These are phyloP conservation scores for Asbolus verrucosus DNA, from an alignment of 1,140 invertebrate species.

Conservation along the genomic window DNA sequence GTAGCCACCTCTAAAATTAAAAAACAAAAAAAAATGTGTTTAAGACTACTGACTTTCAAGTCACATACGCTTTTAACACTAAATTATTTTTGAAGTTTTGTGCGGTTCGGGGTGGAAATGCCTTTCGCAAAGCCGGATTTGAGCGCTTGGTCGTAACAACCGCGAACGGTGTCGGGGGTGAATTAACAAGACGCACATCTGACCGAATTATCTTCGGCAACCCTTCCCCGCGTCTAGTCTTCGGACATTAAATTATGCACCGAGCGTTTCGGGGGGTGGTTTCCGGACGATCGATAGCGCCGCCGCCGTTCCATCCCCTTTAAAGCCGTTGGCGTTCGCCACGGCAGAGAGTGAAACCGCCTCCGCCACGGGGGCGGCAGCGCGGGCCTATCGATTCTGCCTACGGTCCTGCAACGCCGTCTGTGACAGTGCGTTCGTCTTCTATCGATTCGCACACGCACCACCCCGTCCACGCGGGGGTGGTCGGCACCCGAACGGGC, in stretches of 20 bases:
- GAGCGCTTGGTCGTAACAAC: too few species aligned
- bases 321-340: too few species aligned
- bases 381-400: conserved; percentile 28
- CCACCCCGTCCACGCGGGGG: not conserved
- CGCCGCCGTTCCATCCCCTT: conserved; percentile 17
- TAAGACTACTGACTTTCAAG: too few species aligned
- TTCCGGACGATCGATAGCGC: conserved; percentile 1
- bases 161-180: too few species aligned
- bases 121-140: too few species aligned
- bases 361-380: conserved; percentile 2
- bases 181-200: too few species aligned
- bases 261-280: not conserved
- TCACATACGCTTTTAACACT: too few species aligned
- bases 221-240: conserved; percentile 5
- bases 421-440: conserved; percentile 23
- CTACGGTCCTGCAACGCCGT: conserved; percentile 18
- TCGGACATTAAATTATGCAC: conserved; percentile 4
- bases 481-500: too few species aligned
- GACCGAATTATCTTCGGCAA: not conserved
- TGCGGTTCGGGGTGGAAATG: too few species aligned
- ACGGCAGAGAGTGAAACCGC: conserved; percentile 30
- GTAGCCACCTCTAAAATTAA: too few species aligned
- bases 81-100: too few species aligned
- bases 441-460: conserved; percentile 38
- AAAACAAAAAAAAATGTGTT: too few species aligned